Percentiles rank a stretch among this genome's conserved stretches.
phyloP scores from a whole-genome alignment of 2,113 vertebrate species.

The Butorides virescens region DNA sequence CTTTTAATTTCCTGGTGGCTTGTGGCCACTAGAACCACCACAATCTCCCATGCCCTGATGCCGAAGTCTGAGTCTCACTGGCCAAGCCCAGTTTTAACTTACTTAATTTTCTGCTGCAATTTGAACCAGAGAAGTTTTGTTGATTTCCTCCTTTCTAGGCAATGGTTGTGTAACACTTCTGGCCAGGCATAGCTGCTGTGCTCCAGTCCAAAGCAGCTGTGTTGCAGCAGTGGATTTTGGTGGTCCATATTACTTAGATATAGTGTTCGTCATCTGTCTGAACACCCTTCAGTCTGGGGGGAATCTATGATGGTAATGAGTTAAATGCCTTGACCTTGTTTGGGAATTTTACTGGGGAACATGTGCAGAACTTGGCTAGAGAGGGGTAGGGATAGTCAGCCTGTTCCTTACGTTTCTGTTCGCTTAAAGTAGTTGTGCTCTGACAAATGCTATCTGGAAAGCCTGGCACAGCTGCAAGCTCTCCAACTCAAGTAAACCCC shows the following conservation, averaged over 20 bases:
- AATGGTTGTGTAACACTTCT: constrained; percentile 11
- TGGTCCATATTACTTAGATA: not conserved
- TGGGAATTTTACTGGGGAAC: not conserved
- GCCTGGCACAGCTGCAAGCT: not conserved
- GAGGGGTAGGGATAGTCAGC: not conserved
- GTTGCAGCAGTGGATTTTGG: not conserved
- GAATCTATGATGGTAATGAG: not conserved
- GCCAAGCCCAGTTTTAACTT: not conserved
- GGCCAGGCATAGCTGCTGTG: not conserved
- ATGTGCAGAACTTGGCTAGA: not conserved
- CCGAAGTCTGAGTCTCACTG: not conserved
- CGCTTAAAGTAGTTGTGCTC: not conserved
- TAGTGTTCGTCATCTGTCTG: constrained; percentile 7
- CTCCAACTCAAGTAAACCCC: not conserved
- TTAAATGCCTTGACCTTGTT: not conserved
- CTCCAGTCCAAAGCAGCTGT: constrained; percentile 48
- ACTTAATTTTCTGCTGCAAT: not conserved
- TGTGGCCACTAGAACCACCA: not conserved
- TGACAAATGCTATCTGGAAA: constrained; percentile 10
- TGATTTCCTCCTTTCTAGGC: constrained; percentile 9
- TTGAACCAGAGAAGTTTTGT: not conserved
- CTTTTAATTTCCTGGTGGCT: not conserved
- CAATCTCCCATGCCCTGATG: not conserved
- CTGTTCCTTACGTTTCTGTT: not conserved
- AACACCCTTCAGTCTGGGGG: not conserved